Evolutionary conservation across 2,113 vertebrate species (phyloP).

Genomic region (Carollia perspicillata): DNA sequence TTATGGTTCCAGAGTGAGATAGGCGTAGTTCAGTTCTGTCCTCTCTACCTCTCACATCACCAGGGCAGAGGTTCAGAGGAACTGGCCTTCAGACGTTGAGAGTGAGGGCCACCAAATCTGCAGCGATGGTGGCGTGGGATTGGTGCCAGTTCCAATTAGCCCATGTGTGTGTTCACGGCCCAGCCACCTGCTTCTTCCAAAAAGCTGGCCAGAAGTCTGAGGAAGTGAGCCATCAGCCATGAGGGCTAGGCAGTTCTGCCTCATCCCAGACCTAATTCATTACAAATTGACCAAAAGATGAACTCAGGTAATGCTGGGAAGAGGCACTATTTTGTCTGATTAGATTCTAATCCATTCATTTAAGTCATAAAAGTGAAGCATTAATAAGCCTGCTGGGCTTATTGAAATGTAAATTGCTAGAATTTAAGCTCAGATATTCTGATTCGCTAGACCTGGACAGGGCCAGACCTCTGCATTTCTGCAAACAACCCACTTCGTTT

Average conservation of each 20-base stretch:
- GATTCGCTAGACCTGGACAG: not conserved
- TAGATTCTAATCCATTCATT: not conserved
- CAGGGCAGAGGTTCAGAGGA: not conserved
- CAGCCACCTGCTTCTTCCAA: not conserved
- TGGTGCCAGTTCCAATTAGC: not conserved
- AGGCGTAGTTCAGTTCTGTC: not conserved
- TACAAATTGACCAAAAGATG: not conserved
- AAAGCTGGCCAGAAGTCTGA: not conserved
- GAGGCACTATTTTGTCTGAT: not conserved
- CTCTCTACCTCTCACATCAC: accelerated
- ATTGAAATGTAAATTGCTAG: not conserved
- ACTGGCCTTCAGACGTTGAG: not conserved
- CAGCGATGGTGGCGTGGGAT: not conserved
- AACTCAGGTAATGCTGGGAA: not conserved
- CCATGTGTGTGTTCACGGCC: not conserved
- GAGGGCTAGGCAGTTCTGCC: not conserved
- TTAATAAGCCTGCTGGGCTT: not conserved
- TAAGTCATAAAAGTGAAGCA: not conserved
- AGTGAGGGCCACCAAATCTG: not conserved
- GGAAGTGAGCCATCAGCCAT: not conserved
- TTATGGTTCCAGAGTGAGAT: not conserved
- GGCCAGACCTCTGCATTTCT: not conserved
- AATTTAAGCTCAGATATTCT: not conserved
- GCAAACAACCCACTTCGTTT: not conserved
- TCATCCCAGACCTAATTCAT: not conserved